Evolutionary conservation across 2,797 vertebrate genomes (phyloP).

Genomic region (Petrocephalus sullivani): DNA sequence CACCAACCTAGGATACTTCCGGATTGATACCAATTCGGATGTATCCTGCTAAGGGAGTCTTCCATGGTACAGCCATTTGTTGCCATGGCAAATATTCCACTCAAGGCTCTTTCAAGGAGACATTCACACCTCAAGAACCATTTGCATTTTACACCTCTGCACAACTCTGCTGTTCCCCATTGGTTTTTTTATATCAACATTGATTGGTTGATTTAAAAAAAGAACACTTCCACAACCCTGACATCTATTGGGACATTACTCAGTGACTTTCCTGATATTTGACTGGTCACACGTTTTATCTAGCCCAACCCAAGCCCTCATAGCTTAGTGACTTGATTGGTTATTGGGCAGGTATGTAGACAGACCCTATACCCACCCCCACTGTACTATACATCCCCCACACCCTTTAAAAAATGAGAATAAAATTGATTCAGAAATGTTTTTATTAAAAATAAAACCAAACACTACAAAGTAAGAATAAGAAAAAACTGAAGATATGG

Average conservation of each 20-base stretch:
- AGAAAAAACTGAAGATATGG: no score
- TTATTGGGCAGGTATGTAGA: no score
- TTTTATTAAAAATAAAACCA: no score
- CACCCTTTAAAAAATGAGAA: no score
- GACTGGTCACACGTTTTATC: not conserved
- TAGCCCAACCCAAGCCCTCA: not conserved
- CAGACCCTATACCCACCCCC: no score
- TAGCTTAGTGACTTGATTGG: no score
- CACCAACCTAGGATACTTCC: not conserved
- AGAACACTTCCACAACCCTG: not conserved
- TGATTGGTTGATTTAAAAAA: slow-evolving; percentile 9
- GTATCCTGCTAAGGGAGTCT: not conserved
- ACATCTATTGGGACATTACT: slow-evolving; percentile 3
- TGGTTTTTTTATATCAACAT: not conserved
- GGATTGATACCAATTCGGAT: slow-evolving; percentile 5
- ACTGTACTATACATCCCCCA: no score
- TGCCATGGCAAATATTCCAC: slow-evolving; percentile 7
- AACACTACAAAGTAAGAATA: no score
- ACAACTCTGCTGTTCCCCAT: slow-evolving; percentile 9
- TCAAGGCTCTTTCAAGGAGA: not conserved
- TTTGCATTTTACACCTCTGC: not conserved
- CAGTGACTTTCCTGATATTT: slow-evolving; percentile 3
- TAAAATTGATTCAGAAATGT: no score
- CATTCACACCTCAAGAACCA: slow-evolving; percentile 1
- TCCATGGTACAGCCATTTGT: slow-evolving; percentile 4